phyloP scores from a whole-genome alignment of 2,888 invertebrate genomes.

The Chymomyza amoena region DNA sequence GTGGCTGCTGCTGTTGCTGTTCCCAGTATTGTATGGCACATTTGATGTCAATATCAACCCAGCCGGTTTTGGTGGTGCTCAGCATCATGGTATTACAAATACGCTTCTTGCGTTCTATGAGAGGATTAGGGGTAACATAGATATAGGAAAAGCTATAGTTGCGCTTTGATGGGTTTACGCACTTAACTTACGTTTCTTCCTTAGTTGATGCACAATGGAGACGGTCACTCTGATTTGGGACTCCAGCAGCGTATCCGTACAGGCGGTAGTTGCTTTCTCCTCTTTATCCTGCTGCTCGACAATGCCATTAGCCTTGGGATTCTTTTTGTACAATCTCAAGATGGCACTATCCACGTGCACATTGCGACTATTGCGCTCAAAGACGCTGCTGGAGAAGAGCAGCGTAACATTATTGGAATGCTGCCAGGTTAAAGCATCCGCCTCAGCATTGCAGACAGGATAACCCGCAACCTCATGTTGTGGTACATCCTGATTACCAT shows the following conservation, averaged over 20 bases:
- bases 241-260: slow-evolving; percentile 54
- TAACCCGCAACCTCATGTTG: slow-evolving; percentile 77
- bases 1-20: slow-evolving; percentile 44
- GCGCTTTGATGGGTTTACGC: slow-evolving; percentile 23
- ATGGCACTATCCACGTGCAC: slow-evolving; percentile 75
- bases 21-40: slow-evolving; percentile 78
- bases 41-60: slow-evolving; percentile 78
- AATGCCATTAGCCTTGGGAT: slow-evolving; percentile 57
- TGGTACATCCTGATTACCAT: slow-evolving; percentile 58
- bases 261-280: background rate
- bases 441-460: slow-evolving; percentile 75
- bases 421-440: slow-evolving; percentile 72
- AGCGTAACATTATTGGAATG: slow-evolving; percentile 75
- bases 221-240: slow-evolving; percentile 77
- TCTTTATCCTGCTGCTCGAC: background rate
- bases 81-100: slow-evolving; percentile 78
- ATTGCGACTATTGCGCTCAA: slow-evolving; percentile 64
- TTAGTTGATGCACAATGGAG: slow-evolving; percentile 74
- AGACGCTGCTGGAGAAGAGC: slow-evolving; percentile 75
- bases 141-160: background rate
- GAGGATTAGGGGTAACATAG: background rate
- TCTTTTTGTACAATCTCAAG: slow-evolving; percentile 73
- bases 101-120: slow-evolving; percentile 75
- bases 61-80: slow-evolving; percentile 75
- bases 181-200: slow-evolving; percentile 73